A percentile compares a stretch with the other conserved stretches of the same genome.
Evolutionary conservation across 2,113 vertebrate genomes (phyloP).

Genomic region (Rhynchomys soricoides): DNA sequence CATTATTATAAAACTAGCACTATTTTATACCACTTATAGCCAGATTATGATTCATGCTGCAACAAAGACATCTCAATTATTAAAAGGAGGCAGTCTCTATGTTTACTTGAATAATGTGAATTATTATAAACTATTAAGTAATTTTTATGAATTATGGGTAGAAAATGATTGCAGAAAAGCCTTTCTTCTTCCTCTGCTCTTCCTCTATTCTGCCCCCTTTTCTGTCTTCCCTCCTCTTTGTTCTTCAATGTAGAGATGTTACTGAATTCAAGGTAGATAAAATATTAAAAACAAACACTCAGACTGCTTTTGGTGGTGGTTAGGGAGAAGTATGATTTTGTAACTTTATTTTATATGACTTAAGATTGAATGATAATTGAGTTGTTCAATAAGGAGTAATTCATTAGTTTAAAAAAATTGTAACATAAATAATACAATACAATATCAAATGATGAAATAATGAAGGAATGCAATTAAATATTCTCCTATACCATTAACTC

Average conservation of each 20-base stretch:
- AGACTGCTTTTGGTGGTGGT: background rate
- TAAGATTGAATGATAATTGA: background rate
- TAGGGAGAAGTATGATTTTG: background rate
- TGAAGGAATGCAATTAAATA: background rate
- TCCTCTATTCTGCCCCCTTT: background rate
- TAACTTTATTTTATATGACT: background rate
- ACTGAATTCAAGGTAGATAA: background rate
- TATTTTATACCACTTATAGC: background rate
- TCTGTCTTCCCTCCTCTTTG: background rate
- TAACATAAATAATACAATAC: background rate
- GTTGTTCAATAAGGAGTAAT: background rate
- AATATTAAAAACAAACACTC: background rate
- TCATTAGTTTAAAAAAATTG: background rate
- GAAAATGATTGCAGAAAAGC: background rate
- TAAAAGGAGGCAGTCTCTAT: background rate
- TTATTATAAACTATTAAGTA: background rate
- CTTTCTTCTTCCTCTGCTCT: no score
- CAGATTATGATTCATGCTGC: background rate
- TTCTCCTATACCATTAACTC: background rate
- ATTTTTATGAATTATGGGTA: background rate
- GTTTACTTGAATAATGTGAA: background rate
- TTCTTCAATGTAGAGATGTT: background rate
- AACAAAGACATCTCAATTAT: background rate
- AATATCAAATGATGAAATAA: slow-evolving; percentile 8
- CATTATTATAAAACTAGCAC: background rate